Evolutionary conservation across 2,797 vertebrate genomes (phyloP).

Genomic region (Gymnothorax reevesii): DNA sequence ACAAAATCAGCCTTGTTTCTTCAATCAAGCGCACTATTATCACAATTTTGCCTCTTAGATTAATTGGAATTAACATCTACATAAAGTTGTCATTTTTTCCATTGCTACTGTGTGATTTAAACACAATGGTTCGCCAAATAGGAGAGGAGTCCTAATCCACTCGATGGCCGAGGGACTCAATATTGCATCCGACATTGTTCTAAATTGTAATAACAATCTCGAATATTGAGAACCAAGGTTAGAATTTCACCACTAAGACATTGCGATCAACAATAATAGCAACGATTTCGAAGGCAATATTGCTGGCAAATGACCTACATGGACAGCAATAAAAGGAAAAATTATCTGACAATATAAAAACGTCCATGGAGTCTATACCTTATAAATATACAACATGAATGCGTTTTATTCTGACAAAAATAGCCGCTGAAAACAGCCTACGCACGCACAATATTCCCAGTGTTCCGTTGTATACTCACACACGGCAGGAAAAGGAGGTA

Average conservation of each 20-base stretch:
- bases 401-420: background rate
- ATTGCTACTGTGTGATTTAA: background rate
- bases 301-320: background rate
- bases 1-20: constrained; percentile 20
- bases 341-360: background rate
- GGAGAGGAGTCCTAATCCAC: background rate
- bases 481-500: constrained; percentile 58
- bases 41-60: background rate
- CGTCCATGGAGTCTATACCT: background rate
- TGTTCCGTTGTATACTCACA: constrained; percentile 62
- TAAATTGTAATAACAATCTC: background rate
- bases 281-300: constrained; percentile 24
- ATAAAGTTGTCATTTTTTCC: background rate
- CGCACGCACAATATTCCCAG: background rate
- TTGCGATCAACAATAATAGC: background rate
- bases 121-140: background rate
- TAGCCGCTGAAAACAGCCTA: background rate
- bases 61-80: background rate
- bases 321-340: background rate
- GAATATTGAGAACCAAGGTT: background rate
- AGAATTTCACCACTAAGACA: background rate
- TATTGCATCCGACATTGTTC: background rate
- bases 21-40: background rate
- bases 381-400: background rate
- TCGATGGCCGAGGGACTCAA: background rate